phyloP scores from a whole-genome alignment of 2,888 invertebrate species.

The Masnerella sp. region DNA sequence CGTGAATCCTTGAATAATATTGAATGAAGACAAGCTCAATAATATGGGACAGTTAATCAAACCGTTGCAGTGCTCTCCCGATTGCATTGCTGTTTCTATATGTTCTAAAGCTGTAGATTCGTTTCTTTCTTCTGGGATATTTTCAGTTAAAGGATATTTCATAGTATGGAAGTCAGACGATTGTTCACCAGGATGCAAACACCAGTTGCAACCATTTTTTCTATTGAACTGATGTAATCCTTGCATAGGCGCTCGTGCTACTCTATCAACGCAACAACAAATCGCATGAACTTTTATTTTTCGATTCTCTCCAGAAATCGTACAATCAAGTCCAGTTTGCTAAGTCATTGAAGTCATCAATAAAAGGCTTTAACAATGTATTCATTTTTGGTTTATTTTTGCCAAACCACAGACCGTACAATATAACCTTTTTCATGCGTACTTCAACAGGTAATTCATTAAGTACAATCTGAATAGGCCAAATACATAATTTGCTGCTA shows the following conservation, averaged over 20 bases:
- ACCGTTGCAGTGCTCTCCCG: slow-evolving; percentile 10
- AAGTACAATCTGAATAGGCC: slow-evolving; percentile 36
- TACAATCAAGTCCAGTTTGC: too few relatives aligned
- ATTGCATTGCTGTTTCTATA: not conserved
- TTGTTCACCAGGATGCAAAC: slow-evolving; percentile 43
- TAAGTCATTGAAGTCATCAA: slow-evolving; percentile 25
- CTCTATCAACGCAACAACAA: slow-evolving; percentile 37
- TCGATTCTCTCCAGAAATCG: too few relatives aligned
- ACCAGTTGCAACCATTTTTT: too few relatives aligned
- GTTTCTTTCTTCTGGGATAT: not conserved
- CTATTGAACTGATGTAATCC: slow-evolving; percentile 40
- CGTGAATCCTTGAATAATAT: slow-evolving; percentile 52
- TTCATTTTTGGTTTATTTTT: slow-evolving; percentile 16
- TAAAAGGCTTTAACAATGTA: slow-evolving; percentile 34
- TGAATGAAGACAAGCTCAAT: slow-evolving; percentile 35
- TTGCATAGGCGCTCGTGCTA: slow-evolving; percentile 34
- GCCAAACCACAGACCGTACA: slow-evolving; percentile 50
- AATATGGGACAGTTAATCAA: slow-evolving; percentile 20
- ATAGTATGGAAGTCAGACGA: too few relatives aligned
- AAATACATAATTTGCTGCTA: not conserved
- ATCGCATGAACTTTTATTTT: too few relatives aligned
- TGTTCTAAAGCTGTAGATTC: not conserved
- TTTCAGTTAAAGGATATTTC: slow-evolving; percentile 17
- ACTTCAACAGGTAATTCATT: slow-evolving; percentile 54
- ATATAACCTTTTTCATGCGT: slow-evolving; percentile 25